These are phyloP conservation scores for Tanaodytes sp. DNA, from an alignment of 2,888 invertebrate species.

Conservation along the genomic window DNA sequence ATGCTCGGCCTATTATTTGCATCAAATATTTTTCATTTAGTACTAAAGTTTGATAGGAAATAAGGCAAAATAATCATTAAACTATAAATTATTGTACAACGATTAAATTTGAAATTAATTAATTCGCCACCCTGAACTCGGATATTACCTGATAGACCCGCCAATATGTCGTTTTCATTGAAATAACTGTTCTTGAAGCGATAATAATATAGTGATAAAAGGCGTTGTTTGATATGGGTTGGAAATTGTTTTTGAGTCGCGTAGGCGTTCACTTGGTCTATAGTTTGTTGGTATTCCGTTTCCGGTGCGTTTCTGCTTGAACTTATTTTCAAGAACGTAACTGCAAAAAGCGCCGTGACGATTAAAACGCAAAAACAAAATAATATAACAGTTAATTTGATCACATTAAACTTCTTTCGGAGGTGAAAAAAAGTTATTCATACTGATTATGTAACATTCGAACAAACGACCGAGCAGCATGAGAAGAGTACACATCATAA, in stretches of 20 bases:
- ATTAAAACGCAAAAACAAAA: too few species aligned
- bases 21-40: too few species aligned
- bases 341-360: too few species aligned
- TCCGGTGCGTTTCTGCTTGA: constrained; percentile 63
- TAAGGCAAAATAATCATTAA: too few species aligned
- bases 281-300: constrained; percentile 71
- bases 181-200: constrained; percentile 72
- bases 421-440: constrained; percentile 1
- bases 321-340: constrained; percentile 55
- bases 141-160: constrained; percentile 62
- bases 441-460: constrained; percentile 66
- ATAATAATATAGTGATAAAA: constrained; percentile 70
- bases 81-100: too few species aligned
- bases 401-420: too few species aligned
- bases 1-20: too few species aligned
- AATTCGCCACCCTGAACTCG: too few species aligned
- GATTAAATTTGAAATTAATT: too few species aligned
- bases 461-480: constrained; percentile 66
- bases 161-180: constrained; percentile 69
- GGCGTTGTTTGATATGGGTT: constrained; percentile 65
- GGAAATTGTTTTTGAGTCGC: constrained; percentile 71
- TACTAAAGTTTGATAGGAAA: too few species aligned
- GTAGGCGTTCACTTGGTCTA: constrained; percentile 72
- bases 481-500: constrained; percentile 61
- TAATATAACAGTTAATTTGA: too few species aligned